Conservation (phyloP, 2,113 vertebrate species). For the Kryptolebias marmoratus region DNA sequence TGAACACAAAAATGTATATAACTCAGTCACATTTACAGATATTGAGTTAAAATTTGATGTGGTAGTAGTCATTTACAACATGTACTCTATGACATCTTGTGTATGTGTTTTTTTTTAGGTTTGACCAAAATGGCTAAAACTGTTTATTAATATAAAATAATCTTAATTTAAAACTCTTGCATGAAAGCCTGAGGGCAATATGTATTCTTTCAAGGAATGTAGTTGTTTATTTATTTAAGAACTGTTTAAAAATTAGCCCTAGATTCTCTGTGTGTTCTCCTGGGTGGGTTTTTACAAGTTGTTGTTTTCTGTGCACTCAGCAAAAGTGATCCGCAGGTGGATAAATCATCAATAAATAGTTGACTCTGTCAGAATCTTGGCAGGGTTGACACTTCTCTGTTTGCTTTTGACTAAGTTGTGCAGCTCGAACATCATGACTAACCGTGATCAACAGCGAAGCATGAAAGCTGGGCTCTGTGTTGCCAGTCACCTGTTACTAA, state of each 20-base stretch:
- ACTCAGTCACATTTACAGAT: no score
- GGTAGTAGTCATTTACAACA: no score
- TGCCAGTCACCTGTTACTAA: conserved; percentile 66
- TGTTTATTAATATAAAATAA: no score
- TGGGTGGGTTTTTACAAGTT: conserved; percentile 10
- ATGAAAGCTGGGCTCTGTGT: conserved; percentile 37
- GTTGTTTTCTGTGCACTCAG: conserved; percentile 30
- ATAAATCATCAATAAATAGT: conserved; percentile 35
- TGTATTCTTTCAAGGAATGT: not conserved
- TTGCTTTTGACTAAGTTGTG: conserved; percentile 29
- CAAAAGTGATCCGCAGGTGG: conserved; percentile 18
- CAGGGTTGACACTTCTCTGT: conserved; percentile 13
- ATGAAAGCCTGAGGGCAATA: no score
- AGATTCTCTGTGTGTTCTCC: not conserved
- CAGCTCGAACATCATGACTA: conserved; percentile 27
- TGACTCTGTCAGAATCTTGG: conserved; percentile 49
- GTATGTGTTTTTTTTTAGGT: not conserved
- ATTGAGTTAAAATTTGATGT: no score
- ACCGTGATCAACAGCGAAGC: conserved; percentile 30
- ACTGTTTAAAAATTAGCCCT: conserved; percentile 4
- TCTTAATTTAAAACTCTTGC: no score
- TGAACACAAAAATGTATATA: no score
- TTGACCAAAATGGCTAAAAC: no score
- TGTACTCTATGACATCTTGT: no score
- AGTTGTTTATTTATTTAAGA: not conserved